Base-by-base conservation (phyloP, 2,888 invertebrate species). In the Thecophora atra region DNA sequence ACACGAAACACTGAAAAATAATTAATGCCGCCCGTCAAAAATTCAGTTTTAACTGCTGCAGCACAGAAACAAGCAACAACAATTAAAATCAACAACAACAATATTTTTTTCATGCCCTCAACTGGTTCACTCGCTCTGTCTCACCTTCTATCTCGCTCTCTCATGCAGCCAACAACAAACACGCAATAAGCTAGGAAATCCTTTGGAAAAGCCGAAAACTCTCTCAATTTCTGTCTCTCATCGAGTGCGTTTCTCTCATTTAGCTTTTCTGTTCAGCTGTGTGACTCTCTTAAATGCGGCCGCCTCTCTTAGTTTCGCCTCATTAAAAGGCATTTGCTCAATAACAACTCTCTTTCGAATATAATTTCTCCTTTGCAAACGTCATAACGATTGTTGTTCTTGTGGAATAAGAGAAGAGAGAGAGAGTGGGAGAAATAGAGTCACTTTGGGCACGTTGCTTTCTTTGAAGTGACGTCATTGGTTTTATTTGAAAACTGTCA, bases 1-100 rank as follows among this genome's bases (percentile, higher is more conserved):
- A 56, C 58, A 67, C 52, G 15, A 74, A 67, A 65, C 66, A 71
- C 30, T 56, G 58, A 47, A 58, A 44, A 68, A 64, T 67, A 66
- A 67, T 73, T 73, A 70, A 73, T 70, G 66, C 66, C 73, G 62
- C 70, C 73, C 70, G 70, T 60, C 72, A 69, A 73, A 73, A 60
- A 51, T 70, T 58, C 70, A 65, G 65, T 44, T 42, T n/a, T n/a
- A 54, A 5, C 1, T 5, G 54, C 54, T n/a, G 11, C 26, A 58
- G 28, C 42, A 70, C 54, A 26, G 28, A 37, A 56, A 54, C 37
- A 24, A 30, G 19, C 30, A 62, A 47, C 63, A 63, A 42, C 67
- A 67, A 62, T 13, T n/a, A 51, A 13, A 51, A 37, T 26, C 24
- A 44, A 19, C 28, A 37, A 19, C 64, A 26, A n/a, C 17, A 42